Base-by-base conservation (phyloP, 2,797 vertebrate species). In the Pseudochaenichthys georgianus region DNA sequence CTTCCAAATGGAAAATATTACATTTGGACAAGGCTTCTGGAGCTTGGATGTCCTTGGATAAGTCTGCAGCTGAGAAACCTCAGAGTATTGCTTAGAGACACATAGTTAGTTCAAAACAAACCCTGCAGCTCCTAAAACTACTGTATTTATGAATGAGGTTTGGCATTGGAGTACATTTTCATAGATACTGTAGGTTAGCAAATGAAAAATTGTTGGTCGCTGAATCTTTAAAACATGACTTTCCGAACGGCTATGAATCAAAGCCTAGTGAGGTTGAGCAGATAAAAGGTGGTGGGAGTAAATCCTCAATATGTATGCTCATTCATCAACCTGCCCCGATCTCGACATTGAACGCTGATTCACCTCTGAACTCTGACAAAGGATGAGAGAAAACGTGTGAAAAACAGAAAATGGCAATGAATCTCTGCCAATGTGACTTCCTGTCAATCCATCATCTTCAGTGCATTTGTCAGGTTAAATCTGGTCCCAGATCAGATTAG, bases 1-100 rank as follows among this genome's bases (percentile, higher is more conserved):
- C 64, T 80, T 82, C 85, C 81, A 88, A 87, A 87, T 71, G 77
- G 73, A 90, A 88, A 92, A 92, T 93, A 88, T 92, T 91, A 64
- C 75, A 69, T 82, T 92, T 94, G 93, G 92, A 91, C 5, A 0
- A 28, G 23, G 50, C 45, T 53, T 72, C 5, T 69, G 62, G 70
- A 48, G 75, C 81, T 92, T 77, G 81, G 78, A 90, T 87, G 73
- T 80, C 60, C 48, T 86, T 83, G 88, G 85, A 84, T 86, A 73
- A 55, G 65, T 80, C 68, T 82, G 78, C 55, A 75, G 75, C 69
- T 12, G 28, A 65, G 73, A 91, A 85, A 78, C 83, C 82, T 87
- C 88, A 86, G 74, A 67, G 65, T 72, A 77, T 90, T 64, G 59
- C 82, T 65, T 74, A 76, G 85, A 86, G 70, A 84, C 81, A 50